Base-by-base conservation (phyloP, 2,888 invertebrate genomes). In the Mythimna impura region DNA sequence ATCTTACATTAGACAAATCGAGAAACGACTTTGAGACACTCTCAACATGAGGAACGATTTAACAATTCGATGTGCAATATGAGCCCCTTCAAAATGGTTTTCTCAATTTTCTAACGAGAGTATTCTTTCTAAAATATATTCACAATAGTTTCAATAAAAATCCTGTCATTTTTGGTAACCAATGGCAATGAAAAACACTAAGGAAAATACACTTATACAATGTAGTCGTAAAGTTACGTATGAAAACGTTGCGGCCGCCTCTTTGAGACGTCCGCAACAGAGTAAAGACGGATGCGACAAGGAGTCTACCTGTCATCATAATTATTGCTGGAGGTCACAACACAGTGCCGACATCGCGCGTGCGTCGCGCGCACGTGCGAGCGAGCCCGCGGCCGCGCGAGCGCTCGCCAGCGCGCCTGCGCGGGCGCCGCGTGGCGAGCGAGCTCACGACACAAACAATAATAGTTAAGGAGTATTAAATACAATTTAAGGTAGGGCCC, bases 91-190 rank as follows among this genome's bases (percentile, higher is more conserved):
- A 93, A 93, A 93, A 92, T 93, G 90, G 89, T 87, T 91, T 92
- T 91, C 91, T 88, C 91, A 90, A 93, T 92, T 90, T 88, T 89
- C 95, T 92, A 94, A 95, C 91, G 90, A 91, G 93, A 94, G 94
- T 93, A 94, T 94, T 94, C 85, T 87, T 91, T 91, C 91, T 93
- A 93, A 94, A 94, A 92, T 93, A 94, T 95, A 95, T 94, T 95
- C 95, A 95, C 94, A 94, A 95, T 92, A 91, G 92, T 94, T 93
- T 94, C 88, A 93, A 91, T 94, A 93, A 93, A 94, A 93, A 95
- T 96, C 96, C 96, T 96, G 96, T 96, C 95, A 95, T 95, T 95
- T 95, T 95, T 96, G 96, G 96, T 96, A 96, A 96, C 96, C 95
- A 95, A 96, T 96, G 95, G 95, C 95, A 94, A 94, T 93, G 93